Base-by-base conservation (phyloP, 2,797 vertebrate genomes). In the Neopelma chrysocephalum region DNA sequence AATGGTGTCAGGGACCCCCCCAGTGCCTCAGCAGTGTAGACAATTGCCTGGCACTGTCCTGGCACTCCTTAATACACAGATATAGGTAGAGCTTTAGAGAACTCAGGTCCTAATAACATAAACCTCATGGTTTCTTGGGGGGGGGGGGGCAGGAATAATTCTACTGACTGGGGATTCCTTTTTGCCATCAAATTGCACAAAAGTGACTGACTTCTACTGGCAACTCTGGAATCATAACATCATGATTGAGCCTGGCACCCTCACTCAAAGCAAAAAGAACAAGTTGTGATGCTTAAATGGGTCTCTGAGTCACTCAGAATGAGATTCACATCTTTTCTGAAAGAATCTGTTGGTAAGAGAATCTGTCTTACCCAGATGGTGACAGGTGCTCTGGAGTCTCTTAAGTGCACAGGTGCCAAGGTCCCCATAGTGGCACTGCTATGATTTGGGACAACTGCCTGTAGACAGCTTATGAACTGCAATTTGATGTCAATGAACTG, bases 291-390 rank as follows among this genome's bases (percentile, higher is more conserved):
- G 11, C 42, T 70, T 84, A 68, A 68, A 81, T 0, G 0, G 23
- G 27, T 71, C n/a, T 91, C 57, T 79, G 78, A 84, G 62, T 93
- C 70, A 78, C 48, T 43, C 43, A 62, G 73, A 90, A 73, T 66
- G 38, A 72, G 57, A 85, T 48, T 79, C 50, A 20, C 10, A n/a
- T 75, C 20, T 61, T 81, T 51, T 57, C 42, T 75, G 57, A 84
- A 73, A 75, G 29, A 85, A 76, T 3, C 25, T 48, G 12, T 31
- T 54, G 32, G 26, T 61, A 53, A 61, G 18, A 81, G 10, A 47
- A 65, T 77, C 29, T 79, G 8, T 86, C 22, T 60, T 36, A 78
- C 23, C 27, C 20, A 18, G 12, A 25, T n/a, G 26, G 54, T 61
- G 54, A 61, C 62, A 89, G n/a, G n/a, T 69, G 32, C 34, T 72